Percentiles rank a stretch among this genome's conserved stretches.
These are phyloP conservation scores for Cebus imitator DNA, from an alignment of 2,113 vertebrate species.

Conservation along the genomic window DNA sequence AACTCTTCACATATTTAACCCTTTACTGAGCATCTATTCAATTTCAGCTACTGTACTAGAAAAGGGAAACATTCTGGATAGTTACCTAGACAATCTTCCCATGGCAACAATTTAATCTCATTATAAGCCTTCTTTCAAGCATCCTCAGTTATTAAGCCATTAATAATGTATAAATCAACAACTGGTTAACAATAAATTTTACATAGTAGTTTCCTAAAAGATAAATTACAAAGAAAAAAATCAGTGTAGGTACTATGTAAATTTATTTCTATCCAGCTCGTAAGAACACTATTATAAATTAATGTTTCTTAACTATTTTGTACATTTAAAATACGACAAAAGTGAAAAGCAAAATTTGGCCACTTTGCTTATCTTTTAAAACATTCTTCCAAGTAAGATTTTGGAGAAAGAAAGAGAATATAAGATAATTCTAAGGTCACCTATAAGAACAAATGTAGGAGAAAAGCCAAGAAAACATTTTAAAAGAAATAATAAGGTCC, in stretches of 20 bases:
- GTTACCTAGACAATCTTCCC: not conserved
- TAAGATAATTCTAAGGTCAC: not conserved
- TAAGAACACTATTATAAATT: not conserved
- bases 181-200: not conserved
- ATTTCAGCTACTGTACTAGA: not conserved
- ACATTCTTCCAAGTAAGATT: not conserved
- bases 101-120: not conserved
- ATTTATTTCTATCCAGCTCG: not conserved
- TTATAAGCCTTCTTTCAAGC: not conserved
- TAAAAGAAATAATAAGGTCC: not conserved
- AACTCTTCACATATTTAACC: not conserved
- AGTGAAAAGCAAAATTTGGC: not conserved
- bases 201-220: not conserved
- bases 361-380: not conserved
- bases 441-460: not conserved
- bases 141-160: not conserved
- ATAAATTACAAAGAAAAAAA: not conserved
- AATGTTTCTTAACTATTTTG: not conserved
- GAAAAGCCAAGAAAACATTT: not conserved
- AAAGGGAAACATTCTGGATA: not conserved
- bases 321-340: not conserved
- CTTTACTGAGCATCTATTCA: not conserved
- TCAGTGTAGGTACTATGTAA: not conserved
- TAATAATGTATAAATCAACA: slow-evolving; percentile 3
- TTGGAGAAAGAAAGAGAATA: not conserved